Percentiles rank a stretch among this genome's conserved stretches.
Conservation (phyloP, 2,888 invertebrate species). For the Philaethria dido region DNA sequence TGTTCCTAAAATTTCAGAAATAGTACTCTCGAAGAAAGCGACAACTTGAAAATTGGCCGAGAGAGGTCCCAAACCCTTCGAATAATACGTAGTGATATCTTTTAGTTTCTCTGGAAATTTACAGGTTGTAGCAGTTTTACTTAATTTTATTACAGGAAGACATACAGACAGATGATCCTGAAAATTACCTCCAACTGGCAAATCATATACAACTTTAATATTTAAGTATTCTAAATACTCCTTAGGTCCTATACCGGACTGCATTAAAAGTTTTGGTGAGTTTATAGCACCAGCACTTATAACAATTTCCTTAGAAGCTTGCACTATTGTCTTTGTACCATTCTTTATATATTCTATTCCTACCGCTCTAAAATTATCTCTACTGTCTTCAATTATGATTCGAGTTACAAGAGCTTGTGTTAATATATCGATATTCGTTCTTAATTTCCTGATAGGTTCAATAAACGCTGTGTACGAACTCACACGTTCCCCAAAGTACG, state of each 20-base stretch:
- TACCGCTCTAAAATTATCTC: conserved; percentile 55
- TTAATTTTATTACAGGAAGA: conserved; percentile 70
- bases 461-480: conserved; percentile 75
- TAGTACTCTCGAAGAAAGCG: conserved; percentile 68
- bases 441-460: conserved; percentile 69
- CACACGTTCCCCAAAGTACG: conserved; percentile 75
- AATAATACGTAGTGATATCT: conserved; percentile 72
- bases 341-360: conserved; percentile 73
- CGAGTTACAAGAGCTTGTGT: conserved; percentile 74
- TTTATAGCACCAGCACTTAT: conserved; percentile 75
- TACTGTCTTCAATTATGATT: conserved; percentile 59
- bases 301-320: conserved; percentile 68
- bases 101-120: conserved; percentile 72
- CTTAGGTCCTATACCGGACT: conserved; percentile 74
- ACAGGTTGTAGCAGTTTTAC: conserved; percentile 64
- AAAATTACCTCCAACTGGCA: conserved; percentile 75
- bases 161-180: conserved; percentile 78
- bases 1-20: conserved; percentile 70
- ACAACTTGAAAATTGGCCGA: conserved; percentile 77
- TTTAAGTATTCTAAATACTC: conserved; percentile 76
- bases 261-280: conserved; percentile 74
- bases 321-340: conserved; percentile 65
- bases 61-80: conserved; percentile 70
- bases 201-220: conserved; percentile 62
- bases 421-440: conserved; percentile 66